Evolutionary conservation across 2,113 vertebrate genomes (phyloP).

Genomic region (Corythornis vintsioides): DNA sequence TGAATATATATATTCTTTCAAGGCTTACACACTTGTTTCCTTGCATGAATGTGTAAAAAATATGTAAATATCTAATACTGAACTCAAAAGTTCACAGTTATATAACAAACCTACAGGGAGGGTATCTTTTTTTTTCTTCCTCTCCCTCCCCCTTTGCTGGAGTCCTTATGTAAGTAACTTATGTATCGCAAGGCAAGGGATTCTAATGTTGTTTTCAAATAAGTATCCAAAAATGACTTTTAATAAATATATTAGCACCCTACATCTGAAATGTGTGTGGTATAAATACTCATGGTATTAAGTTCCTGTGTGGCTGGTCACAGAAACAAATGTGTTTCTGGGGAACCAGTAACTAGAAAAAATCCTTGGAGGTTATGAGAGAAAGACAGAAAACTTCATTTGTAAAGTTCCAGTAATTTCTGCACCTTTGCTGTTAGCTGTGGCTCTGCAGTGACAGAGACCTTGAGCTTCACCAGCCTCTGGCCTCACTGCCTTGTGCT

Average conservation of each 20-base stretch:
- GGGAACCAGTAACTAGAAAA: background rate
- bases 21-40: background rate
- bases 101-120: constrained; percentile 37
- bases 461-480: rapidly evolving
- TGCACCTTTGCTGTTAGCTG: background rate
- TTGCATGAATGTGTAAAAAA: background rate
- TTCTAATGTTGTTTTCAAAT: background rate
- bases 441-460: rapidly evolving
- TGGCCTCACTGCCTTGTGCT: background rate
- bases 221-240: background rate
- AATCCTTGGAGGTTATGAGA: background rate
- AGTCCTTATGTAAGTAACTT: constrained; percentile 9
- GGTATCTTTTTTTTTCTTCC: background rate
- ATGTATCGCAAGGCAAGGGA: background rate
- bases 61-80: constrained; percentile 56
- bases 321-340: rapidly evolving
- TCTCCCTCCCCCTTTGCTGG: rapidly evolving
- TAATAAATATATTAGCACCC: rapidly evolving
- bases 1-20: background rate
- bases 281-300: rapidly evolving
- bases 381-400: background rate
- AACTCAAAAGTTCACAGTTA: background rate
- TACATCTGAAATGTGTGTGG: rapidly evolving
- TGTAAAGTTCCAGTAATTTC: background rate
- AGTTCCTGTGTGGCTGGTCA: background rate